phyloP scores from a whole-genome alignment of 37 sponge, comb jelly and placozoan species.

The Tethya wilhelma region DNA sequence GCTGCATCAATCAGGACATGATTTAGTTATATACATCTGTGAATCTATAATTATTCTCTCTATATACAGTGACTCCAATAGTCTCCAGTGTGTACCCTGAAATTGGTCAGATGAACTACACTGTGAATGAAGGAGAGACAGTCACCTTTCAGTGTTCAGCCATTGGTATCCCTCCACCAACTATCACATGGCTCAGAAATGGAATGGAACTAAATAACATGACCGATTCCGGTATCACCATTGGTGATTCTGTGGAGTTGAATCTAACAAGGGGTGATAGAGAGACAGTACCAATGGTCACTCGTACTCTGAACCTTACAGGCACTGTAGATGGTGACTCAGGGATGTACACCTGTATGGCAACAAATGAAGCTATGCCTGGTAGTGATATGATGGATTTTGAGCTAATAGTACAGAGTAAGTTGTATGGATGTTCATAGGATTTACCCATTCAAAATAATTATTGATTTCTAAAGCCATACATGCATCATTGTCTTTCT shows the following conservation, averaged over 20 bases:
- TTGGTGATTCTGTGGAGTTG: too few relatives aligned
- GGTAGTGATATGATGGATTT: constrained; percentile 7
- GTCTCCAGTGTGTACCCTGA: constrained; percentile 19
- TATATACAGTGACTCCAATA: constrained; percentile 8
- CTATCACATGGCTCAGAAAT: constrained; percentile 46
- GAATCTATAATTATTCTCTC: too few relatives aligned
- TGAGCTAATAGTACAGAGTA: constrained; percentile 41
- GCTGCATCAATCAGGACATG: too few relatives aligned
- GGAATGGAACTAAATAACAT: neutral
- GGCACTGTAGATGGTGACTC: constrained; percentile 41
- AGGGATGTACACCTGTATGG: constrained; percentile 56
- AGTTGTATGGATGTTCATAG: neutral
- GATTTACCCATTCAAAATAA: too few relatives aligned
- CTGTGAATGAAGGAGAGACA: constrained; percentile 17
- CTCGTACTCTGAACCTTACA: constrained; percentile 2
- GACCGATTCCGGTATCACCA: too few relatives aligned
- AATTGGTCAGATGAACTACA: neutral
- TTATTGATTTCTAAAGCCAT: neutral
- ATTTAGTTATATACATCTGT: too few relatives aligned
- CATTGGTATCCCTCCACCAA: constrained; percentile 58
- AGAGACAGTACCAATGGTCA: too few relatives aligned
- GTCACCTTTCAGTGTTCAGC: constrained; percentile 47
- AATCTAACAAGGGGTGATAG: too few relatives aligned
- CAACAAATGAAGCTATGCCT: constrained; percentile 24
- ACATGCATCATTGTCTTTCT: neutral